Base-by-base conservation (phyloP, 2,888 invertebrate species). In the Andricus quercusramuli region DNA sequence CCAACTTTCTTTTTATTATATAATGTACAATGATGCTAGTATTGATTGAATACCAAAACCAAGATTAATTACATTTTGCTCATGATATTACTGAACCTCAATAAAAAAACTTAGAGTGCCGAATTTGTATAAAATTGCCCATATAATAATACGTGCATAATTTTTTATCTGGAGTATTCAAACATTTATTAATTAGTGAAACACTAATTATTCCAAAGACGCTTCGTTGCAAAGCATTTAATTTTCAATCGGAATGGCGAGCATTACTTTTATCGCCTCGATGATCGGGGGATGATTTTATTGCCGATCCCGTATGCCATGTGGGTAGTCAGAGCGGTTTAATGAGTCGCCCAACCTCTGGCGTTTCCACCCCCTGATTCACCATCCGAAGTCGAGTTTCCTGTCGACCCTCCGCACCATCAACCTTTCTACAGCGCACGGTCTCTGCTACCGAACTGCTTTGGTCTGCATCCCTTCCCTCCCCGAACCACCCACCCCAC, bases 221-320 rank as follows among this genome's bases (percentile, higher is more conserved):
- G 64, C 17, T 59, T 11, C 4, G 29, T 3, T 13, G 64, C 70
- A 74, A 64, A 29, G 65, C 82, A 56, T 85, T 86, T 85, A 84
- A 86, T 87, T 88, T 86, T 87, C 83, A 83, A 84, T 85, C 79
- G 84, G 37, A 70, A 78, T 82, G 70, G 77, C 78, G 74, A 59
- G 56, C 70, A 80, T 83, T 86, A 85, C 86, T 87, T 89, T 90
- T 89, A 90, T 88, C 88, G 86, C 85, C 85, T 80, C 85, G 86
- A 90, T 89, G 91, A 91, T 92, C 89, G 86, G 82, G 85, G 88
- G 88, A 88, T 88, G 91, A 90, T 90, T 92, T 91, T 89, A 91
- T 91, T 88, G 88, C 87, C 88, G 86, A 90, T 91, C 87, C 86
- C 84, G 90, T 91, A 90, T 90, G 91, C 91, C 88, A 84, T 85